phyloP scores from a whole-genome alignment of 2,113 vertebrate species.

The Apistogramma diplotaenia region DNA sequence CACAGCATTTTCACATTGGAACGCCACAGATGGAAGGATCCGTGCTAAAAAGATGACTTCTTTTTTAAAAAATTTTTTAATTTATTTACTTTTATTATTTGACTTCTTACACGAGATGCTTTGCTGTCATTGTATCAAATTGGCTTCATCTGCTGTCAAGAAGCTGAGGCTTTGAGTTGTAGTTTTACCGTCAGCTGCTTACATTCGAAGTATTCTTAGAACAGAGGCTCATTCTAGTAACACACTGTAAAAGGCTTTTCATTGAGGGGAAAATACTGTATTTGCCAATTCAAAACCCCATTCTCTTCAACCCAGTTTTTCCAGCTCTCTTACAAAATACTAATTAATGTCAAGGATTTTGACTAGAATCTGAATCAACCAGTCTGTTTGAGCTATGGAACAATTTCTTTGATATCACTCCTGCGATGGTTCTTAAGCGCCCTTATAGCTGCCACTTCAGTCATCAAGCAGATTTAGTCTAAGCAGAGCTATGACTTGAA shows the following conservation, averaged over 20 bases:
- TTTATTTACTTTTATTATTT: too few species aligned
- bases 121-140: background rate
- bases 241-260: background rate
- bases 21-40: slow-evolving; percentile 31
- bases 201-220: background rate
- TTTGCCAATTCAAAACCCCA: background rate
- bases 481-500: background rate
- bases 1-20: slow-evolving; percentile 20
- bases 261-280: background rate
- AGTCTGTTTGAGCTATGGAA: background rate
- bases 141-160: slow-evolving; percentile 5
- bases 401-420: background rate
- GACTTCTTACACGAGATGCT: background rate
- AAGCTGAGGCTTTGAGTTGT: background rate
- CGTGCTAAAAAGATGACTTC: background rate
- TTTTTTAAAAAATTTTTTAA: too few species aligned
- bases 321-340: background rate
- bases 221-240: background rate
- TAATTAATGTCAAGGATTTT: background rate
- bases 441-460: background rate
- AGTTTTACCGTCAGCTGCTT: background rate
- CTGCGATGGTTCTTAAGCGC: background rate
- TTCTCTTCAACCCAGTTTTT: background rate
- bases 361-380: background rate
- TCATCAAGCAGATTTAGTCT: background rate